phyloP scores from a whole-genome alignment of 1,140 invertebrate species.

The Megalopta genalis region DNA sequence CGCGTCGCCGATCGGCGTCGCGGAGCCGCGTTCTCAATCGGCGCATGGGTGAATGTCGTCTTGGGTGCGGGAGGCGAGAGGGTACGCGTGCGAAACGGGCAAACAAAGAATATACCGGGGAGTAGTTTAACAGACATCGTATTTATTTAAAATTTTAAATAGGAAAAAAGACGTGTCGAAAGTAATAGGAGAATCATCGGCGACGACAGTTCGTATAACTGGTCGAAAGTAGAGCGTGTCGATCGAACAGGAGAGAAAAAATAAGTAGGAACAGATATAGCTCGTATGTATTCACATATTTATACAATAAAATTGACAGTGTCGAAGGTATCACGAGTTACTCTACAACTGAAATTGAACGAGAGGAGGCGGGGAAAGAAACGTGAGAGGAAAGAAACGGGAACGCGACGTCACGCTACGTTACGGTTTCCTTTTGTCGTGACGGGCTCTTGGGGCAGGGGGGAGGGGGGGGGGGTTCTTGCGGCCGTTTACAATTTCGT shows the following conservation, averaged over 20 bases:
- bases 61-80: background rate
- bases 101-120: background rate
- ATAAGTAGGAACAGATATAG: constrained; percentile 38
- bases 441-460: background rate
- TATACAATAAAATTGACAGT: constrained; percentile 32
- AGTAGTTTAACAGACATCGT: constrained; percentile 38
- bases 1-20: no score
- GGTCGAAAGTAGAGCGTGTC: constrained; percentile 24
- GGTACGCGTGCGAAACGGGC: background rate
- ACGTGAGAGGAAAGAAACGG: background rate
- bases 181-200: background rate
- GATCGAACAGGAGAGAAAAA: constrained; percentile 21
- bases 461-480: background rate
- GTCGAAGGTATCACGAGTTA: constrained; percentile 36
- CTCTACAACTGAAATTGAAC: constrained; percentile 11
- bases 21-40: no score
- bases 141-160: constrained; percentile 53
- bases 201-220: constrained; percentile 31
- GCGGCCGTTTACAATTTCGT: background rate
- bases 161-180: constrained; percentile 43
- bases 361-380: background rate
- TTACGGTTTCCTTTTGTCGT: no score
- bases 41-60: no score
- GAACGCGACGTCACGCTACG: no score
- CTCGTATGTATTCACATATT: constrained; percentile 38